Evolutionary conservation across 1,140 invertebrate genomes (phyloP).

Genomic region (Sinella curviseta): DNA sequence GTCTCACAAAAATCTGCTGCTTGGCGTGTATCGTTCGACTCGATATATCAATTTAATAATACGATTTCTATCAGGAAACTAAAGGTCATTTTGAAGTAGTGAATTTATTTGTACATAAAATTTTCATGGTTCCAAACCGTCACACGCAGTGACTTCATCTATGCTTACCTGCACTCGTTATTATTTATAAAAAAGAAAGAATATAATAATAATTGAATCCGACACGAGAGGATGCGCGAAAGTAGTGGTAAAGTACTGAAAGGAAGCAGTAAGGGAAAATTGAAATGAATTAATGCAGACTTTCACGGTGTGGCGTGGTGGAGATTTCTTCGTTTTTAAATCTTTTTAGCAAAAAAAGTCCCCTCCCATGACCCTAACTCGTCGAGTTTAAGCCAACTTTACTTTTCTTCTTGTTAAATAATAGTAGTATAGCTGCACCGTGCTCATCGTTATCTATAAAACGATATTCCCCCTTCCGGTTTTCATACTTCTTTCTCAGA

Average conservation of each 20-base stretch:
- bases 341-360: background rate
- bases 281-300: background rate
- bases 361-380: background rate
- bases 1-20: too few relatives aligned
- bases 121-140: too few relatives aligned
- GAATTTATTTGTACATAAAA: too few relatives aligned
- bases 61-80: too few relatives aligned
- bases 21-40: too few relatives aligned
- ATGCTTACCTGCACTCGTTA: too few relatives aligned
- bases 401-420: background rate
- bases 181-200: background rate
- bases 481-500: background rate
- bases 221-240: background rate
- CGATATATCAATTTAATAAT: too few relatives aligned
- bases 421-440: background rate
- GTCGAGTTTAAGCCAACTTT: background rate
- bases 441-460: constrained; percentile 7
- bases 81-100: too few relatives aligned
- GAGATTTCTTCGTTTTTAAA: background rate
- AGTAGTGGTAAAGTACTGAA: background rate
- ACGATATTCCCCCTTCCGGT: background rate
- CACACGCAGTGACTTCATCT: too few relatives aligned
- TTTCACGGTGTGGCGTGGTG: background rate
- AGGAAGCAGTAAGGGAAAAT: background rate
- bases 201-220: constrained; percentile 8